Conservation (phyloP, 2,113 vertebrate species). For the Collichthys lucidus region DNA sequence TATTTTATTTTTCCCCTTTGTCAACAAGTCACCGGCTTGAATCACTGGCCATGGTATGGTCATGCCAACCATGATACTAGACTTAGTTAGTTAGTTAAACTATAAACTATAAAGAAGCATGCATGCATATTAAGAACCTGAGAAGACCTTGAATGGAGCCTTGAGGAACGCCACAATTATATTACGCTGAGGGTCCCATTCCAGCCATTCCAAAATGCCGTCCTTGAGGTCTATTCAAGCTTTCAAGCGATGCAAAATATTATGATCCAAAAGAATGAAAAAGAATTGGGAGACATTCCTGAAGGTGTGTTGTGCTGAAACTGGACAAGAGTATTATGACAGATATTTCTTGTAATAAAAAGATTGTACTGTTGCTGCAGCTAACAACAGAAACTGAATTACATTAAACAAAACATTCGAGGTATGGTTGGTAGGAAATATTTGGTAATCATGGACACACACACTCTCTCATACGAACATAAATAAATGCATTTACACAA, state of each 20-base stretch:
- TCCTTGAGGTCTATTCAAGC: background rate
- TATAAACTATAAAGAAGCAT: background rate
- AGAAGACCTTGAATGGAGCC: constrained; percentile 3
- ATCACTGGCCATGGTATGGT: too few relatives aligned
- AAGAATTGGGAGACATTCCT: background rate
- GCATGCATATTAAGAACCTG: background rate
- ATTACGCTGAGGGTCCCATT: background rate
- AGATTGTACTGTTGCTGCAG: background rate
- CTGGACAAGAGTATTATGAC: background rate
- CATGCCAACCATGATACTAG: too few relatives aligned
- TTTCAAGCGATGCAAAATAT: background rate
- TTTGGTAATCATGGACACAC: background rate
- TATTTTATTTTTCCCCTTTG: too few relatives aligned
- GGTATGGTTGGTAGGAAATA: background rate
- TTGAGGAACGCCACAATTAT: background rate
- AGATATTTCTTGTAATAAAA: background rate
- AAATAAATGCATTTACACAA: background rate
- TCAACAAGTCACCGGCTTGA: too few relatives aligned
- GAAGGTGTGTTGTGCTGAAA: background rate
- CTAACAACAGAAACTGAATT: background rate
- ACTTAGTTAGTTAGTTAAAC: too few relatives aligned
- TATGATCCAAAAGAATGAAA: background rate
- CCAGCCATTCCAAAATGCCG: background rate
- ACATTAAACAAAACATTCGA: background rate
- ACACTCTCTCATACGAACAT: background rate